phyloP scores from a whole-genome alignment of 2,113 vertebrate species.

The Eurystomus gularis region DNA sequence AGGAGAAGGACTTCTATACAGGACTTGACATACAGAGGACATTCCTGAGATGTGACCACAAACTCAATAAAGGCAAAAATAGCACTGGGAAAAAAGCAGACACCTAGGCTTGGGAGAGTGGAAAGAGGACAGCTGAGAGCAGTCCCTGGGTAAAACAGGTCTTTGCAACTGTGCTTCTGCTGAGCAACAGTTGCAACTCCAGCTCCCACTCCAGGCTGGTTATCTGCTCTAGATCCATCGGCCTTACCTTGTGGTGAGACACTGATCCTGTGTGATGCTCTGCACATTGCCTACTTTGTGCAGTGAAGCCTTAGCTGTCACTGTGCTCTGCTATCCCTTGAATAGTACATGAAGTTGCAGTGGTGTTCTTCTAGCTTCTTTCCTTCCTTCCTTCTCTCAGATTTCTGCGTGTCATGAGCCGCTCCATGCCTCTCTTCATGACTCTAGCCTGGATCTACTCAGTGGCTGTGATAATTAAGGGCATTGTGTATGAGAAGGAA shows the following conservation, averaged over 20 bases:
- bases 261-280: neutral
- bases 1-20: neutral
- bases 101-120: neutral
- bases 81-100: neutral
- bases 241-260: neutral
- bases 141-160: neutral
- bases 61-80: neutral
- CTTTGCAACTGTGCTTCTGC: neutral
- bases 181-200: neutral
- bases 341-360: neutral
- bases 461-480: slow-evolving; percentile 95
- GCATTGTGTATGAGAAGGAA: slow-evolving; percentile 97
- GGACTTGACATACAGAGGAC: neutral
- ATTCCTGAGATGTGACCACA: neutral
- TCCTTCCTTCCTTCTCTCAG: slow-evolving; percentile 63
- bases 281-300: neutral
- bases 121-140: neutral
- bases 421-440: slow-evolving; percentile 98
- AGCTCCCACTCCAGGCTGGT: neutral
- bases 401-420: slow-evolving; percentile 93
- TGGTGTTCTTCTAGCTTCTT: neutral
- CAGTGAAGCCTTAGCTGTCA: neutral
- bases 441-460: slow-evolving; percentile 98
- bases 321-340: neutral
- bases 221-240: neutral